These are phyloP conservation scores for Sialis fuliginosa DNA, from an alignment of 2,888 invertebrate genomes.

Conservation along the genomic window DNA sequence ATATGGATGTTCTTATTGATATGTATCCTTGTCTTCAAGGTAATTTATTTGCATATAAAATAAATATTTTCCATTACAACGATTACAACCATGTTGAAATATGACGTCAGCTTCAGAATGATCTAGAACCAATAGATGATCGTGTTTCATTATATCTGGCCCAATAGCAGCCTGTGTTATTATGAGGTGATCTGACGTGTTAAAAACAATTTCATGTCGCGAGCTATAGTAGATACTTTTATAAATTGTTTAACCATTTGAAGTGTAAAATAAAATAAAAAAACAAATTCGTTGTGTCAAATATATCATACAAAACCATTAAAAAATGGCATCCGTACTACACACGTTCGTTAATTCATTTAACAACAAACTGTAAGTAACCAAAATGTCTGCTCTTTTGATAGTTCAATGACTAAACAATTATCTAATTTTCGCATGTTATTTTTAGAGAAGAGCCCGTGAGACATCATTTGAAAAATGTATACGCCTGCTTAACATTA, in stretches of 20 bases:
- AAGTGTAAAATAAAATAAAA: not conserved
- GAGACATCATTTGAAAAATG: conserved; percentile 83
- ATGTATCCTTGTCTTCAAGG: too few species aligned
- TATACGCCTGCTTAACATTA: conserved; percentile 80
- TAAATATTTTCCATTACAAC: too few species aligned
- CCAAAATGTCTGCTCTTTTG: conserved; percentile 6
- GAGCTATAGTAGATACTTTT: too few species aligned
- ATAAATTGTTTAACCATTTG: too few species aligned
- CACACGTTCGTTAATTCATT: conserved; percentile 49
- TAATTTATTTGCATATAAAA: too few species aligned
- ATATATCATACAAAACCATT: not conserved
- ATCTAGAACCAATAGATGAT: not conserved
- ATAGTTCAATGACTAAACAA: too few species aligned
- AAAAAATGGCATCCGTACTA: conserved; percentile 39
- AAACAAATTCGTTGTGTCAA: not conserved
- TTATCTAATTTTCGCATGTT: not conserved
- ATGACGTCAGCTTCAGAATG: not conserved
- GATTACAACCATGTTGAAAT: too few species aligned
- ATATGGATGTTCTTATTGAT: too few species aligned
- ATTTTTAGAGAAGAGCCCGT: conserved; percentile 66
- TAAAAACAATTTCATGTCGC: not conserved
- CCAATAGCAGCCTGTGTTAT: not conserved
- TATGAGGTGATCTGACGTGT: not conserved
- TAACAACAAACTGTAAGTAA: conserved; percentile 51
- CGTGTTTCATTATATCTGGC: not conserved